These are phyloP conservation scores for Epirrhoe alternata DNA, from an alignment of 2,888 invertebrate species.

Conservation along the genomic window DNA sequence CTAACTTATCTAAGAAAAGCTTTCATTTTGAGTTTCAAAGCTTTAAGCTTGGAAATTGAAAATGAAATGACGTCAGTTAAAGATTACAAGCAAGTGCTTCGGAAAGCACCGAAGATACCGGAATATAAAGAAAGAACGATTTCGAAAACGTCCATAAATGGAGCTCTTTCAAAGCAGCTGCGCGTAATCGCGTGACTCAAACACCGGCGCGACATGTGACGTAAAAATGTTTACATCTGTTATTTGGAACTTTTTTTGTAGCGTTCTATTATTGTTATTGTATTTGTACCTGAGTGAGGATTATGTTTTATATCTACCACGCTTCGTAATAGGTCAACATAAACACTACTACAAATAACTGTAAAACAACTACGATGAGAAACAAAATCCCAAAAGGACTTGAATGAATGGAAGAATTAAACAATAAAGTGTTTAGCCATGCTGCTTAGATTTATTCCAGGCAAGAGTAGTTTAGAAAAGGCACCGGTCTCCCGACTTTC, in stretches of 20 bases:
- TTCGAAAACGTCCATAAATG: slow-evolving; percentile 61
- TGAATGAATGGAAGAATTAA: too few species aligned
- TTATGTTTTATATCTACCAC: too few species aligned
- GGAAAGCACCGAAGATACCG: not conserved
- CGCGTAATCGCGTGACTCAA: slow-evolving; percentile 61
- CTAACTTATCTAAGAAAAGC: too few species aligned
- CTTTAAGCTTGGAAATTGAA: too few species aligned
- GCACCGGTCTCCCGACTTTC: slow-evolving; percentile 28
- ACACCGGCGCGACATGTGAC: slow-evolving; percentile 47
- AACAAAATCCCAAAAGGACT: too few species aligned
- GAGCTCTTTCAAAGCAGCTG: slow-evolving; percentile 59
- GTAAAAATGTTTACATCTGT: slow-evolving; percentile 54
- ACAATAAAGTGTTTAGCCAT: not conserved
- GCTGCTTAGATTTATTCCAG: not conserved
- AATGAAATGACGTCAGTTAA: too few species aligned
- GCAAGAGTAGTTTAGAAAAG: not conserved
- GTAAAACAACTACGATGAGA: too few species aligned
- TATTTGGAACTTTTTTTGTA: slow-evolving; percentile 23
- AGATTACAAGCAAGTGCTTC: too few species aligned
- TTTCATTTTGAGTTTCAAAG: too few species aligned
- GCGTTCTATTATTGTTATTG: not conserved
- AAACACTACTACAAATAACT: too few species aligned
- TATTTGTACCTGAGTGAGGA: not conserved
- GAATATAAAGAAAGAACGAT: slow-evolving; percentile 13
- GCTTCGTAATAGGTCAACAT: too few species aligned